Base-by-base conservation (phyloP, 2,888 invertebrate species). In the Drosophila gaucha region DNA sequence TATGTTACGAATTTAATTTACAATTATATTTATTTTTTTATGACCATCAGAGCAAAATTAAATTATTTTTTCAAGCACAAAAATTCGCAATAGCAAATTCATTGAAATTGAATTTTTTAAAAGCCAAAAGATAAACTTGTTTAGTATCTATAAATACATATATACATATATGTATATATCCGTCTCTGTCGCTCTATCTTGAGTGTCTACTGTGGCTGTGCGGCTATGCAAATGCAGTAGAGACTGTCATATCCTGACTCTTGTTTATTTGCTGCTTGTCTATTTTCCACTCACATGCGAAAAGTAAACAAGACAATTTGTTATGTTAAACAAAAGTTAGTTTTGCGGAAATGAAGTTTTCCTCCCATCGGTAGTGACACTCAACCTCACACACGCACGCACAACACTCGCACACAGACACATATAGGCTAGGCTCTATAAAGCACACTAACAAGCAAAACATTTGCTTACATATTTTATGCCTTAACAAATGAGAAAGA, bases 321-420 rank as follows among this genome's bases (percentile, higher is more conserved):
- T 87, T 87, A 82, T 87, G 88, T 86, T 87, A 79, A 83, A 71
- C 88, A 82, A 83, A 87, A 83, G 86, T 83, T 87, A 79, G 88
- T 82, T 87, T 75, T 87, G 86, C 85, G 86, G 86, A 83, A 87
- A 83, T 87, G 76, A 87, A 85, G 83, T 85, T 87, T 83, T 83
- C 79, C 83, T 78, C 69, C 70, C 73, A 66, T 65, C 73, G 75
- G 60, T 62, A 74, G 76, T 74, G 77, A 80, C 84, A 84, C 75
- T 74, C 77, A 54, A 33, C 30, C 41, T 39, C 36, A 33, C 33
- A 39, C 36, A 52, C 39, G 12, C 36, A 33, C 33, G 43, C 60
- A 59, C 50, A 51, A 30, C 33, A 52, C 30, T 16, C 36, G 2
- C 38, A 58, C 50, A 30, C 16, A 30, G 9, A 56, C 10, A 59